A percentile compares a stretch with the other conserved stretches of the same genome.
phyloP scores from a whole-genome alignment of 2,888 invertebrate species.

The Nomada flava region DNA sequence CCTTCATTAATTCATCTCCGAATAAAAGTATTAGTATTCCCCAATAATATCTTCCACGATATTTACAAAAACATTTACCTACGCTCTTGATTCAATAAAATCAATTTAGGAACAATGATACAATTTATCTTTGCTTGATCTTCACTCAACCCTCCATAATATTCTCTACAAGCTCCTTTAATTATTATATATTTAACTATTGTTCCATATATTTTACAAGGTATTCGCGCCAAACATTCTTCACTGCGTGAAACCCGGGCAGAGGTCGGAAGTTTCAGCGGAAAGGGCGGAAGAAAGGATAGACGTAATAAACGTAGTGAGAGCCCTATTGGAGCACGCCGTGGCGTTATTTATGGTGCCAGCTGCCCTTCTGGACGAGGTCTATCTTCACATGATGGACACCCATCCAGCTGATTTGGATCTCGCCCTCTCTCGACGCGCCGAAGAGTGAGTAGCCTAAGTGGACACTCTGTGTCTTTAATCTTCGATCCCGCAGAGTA shows the following conservation, averaged over 20 bases:
- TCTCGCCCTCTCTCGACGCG: constrained; percentile 82
- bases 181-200: too few species aligned
- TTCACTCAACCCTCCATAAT: too few species aligned
- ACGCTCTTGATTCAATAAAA: too few species aligned
- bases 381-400: constrained; percentile 94
- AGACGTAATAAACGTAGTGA: constrained; percentile 95
- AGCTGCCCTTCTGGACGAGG: constrained; percentile 93
- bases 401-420: constrained; percentile 93
- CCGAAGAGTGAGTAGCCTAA: constrained; percentile 83
- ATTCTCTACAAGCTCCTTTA: too few species aligned
- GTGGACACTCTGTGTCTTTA: constrained; percentile 3
- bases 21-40: too few species aligned
- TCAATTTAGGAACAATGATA: too few species aligned
- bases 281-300: constrained; percentile 92
- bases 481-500: background rate
- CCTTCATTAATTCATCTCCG: too few species aligned
- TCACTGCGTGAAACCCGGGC: constrained; percentile 90
- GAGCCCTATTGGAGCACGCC: constrained; percentile 90
- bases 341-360: constrained; percentile 91
- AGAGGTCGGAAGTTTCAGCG: constrained; percentile 85
- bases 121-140: too few species aligned
- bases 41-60: too few species aligned
- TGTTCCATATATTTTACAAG: constrained; percentile 56
- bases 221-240: constrained; percentile 97
- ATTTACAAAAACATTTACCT: too few species aligned